Evolutionary conservation across 2,888 invertebrate genomes (phyloP), one percentile per base, ranked within the genome.

Genomic region (Melinaea menophilus): DNA sequence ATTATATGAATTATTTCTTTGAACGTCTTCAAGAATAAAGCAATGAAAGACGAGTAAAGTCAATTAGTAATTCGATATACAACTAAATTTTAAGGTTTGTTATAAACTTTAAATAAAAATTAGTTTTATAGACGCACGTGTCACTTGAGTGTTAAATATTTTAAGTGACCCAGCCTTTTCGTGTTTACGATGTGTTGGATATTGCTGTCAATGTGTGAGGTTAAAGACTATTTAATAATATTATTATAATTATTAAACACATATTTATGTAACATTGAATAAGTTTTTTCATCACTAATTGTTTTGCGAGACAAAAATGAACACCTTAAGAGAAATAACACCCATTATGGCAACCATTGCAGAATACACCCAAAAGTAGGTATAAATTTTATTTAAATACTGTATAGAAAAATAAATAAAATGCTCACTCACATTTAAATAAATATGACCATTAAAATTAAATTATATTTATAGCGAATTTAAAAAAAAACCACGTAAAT

Each of bases 61-160:
- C 61, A 61, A 65, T 65, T 63, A 84, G 85, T 84, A 82, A 86
- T 81, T 78, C 73, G 79, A 87, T 80, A 83, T 76, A 75, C 76
- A 75, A 79, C 75, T 75, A 73, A 78, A 79, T 76, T 78, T 79
- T 72, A 73, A 62, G 54, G 51, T 35, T 45, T 58, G 41, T 56
- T 37, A 59, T 22, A 55, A 46, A 57, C 59, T 56, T 47, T 58
- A 58, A 57, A 64, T 62, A 41, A 56, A 62, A 55, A 60, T 58
- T 34, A 64, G 33, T 45, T 61, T 64, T 61, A 68, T 61, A 60
- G 60, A 45, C 46, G 62, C 55, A 64, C 34, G 48, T 75, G 77
- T 79, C 72, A 65, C 65, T 56, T 75, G 77, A 76, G 79, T 76
- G 79, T 71, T 72, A 71, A 73, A 78, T 79, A 79, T 79, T 78